A percentile compares a stretch with the other conserved stretches of the same genome.
phyloP scores from a whole-genome alignment of 2,888 invertebrate genomes.

The Linnaemya tessellans region DNA sequence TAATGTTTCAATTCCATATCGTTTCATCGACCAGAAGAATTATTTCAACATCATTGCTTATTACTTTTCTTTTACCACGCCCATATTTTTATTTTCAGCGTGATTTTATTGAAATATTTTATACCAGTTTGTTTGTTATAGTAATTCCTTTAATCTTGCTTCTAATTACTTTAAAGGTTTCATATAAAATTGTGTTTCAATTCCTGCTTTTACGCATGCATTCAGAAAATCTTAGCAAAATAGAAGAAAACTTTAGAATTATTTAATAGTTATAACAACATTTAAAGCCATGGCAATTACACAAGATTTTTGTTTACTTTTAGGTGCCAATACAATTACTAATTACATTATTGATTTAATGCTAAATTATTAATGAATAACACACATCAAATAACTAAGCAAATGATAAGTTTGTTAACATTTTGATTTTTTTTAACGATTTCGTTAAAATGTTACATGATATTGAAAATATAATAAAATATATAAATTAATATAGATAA shows the following conservation, averaged over 20 bases:
- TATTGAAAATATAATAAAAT: not conserved
- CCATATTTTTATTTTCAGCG: not conserved
- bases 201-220: slow-evolving; percentile 27
- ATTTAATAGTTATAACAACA: slow-evolving; percentile 64
- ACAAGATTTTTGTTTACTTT: slow-evolving; percentile 58
- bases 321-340: slow-evolving; percentile 70
- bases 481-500: not conserved
- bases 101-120: not conserved
- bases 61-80: too few species aligned
- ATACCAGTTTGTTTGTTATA: not conserved
- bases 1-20: too few species aligned
- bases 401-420: slow-evolving; percentile 5
- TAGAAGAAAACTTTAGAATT: slow-evolving; percentile 1
- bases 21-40: too few species aligned
- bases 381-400: slow-evolving; percentile 36
- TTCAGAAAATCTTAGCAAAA: not conserved
- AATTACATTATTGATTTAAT: slow-evolving; percentile 64
- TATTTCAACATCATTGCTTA: too few species aligned
- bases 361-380: slow-evolving; percentile 64
- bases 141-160: not conserved
- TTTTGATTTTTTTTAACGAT: not conserved
- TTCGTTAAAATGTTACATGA: not conserved
- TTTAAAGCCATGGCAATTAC: slow-evolving; percentile 72
- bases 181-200: slow-evolving; percentile 55
- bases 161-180: too few species aligned